A percentile compares a stretch with the other conserved stretches of the same genome.
phyloP scores from a whole-genome alignment of 2,797 vertebrate species.

The Epinephelus malabaricus region DNA sequence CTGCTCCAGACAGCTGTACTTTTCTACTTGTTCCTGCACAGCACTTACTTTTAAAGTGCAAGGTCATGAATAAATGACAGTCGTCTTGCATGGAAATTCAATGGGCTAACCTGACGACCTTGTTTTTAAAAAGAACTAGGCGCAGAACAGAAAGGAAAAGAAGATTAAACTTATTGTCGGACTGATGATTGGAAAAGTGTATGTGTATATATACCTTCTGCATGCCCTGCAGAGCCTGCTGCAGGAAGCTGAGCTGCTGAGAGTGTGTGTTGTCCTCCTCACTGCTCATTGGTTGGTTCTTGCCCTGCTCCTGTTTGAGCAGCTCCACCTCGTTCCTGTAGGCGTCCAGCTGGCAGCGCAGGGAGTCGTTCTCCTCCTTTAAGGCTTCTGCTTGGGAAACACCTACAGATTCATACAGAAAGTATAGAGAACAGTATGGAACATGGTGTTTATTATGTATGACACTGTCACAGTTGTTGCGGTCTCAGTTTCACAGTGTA shows the following conservation, averaged over 20 bases:
- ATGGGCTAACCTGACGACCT: constrained; percentile 22
- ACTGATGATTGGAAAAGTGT: constrained; percentile 6
- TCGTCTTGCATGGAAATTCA: constrained; percentile 12
- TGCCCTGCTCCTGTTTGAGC: constrained; percentile 95
- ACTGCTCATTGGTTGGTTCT: constrained; percentile 84
- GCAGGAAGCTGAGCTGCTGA: constrained; percentile 94
- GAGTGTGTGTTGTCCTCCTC: constrained; percentile 93
- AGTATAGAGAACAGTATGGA: not conserved
- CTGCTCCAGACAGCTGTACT: constrained; percentile 53
- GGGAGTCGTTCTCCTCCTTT: constrained; percentile 96
- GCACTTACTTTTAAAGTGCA: constrained; percentile 40
- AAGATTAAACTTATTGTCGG: constrained; percentile 18
- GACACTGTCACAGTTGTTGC: not conserved
- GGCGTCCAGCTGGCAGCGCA: constrained; percentile 95
- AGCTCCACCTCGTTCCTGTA: constrained; percentile 96
- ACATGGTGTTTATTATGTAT: constrained; percentile 1
- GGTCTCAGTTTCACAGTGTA: not conserved
- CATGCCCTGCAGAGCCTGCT: constrained; percentile 97
- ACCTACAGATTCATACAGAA: constrained; percentile 60
- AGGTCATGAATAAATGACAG: constrained; percentile 60
- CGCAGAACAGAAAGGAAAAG: not conserved
- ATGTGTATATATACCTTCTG: constrained; percentile 88
- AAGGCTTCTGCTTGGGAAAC: constrained; percentile 92
- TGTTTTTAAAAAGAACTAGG: constrained; percentile 29
- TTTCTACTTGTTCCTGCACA: constrained; percentile 20